A percentile compares a stretch with the other conserved stretches of the same genome.
Evolutionary conservation across 1,140 invertebrate genomes (phyloP).

Genomic region (Cecropterus lyciades): DNA sequence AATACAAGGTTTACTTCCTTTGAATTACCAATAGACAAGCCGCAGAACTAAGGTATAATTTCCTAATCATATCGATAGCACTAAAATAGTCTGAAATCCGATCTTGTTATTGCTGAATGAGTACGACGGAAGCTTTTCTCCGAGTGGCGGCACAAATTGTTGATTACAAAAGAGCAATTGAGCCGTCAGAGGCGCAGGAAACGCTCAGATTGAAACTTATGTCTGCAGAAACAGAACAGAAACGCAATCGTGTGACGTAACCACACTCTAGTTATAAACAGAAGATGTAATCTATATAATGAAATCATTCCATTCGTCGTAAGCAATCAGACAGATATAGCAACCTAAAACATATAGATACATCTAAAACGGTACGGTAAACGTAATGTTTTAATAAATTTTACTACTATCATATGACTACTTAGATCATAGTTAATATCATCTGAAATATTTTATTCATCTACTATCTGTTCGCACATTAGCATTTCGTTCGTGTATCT

Average conservation of each 20-base stretch:
- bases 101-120: slow-evolving; percentile 73
- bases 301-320: not conserved
- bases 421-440: too few relatives aligned
- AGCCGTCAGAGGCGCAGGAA: slow-evolving; percentile 75
- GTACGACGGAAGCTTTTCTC: slow-evolving; percentile 66
- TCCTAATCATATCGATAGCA: slow-evolving; percentile 33
- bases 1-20: not conserved
- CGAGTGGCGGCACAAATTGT: slow-evolving; percentile 74
- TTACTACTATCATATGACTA: too few relatives aligned
- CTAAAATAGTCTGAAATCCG: slow-evolving; percentile 67
- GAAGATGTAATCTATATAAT: not conserved
- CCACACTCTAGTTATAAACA: not conserved
- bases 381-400: too few relatives aligned
- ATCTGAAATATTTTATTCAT: too few relatives aligned
- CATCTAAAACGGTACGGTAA: too few relatives aligned
- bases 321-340: too few relatives aligned
- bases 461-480: too few relatives aligned
- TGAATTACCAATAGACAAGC: not conserved
- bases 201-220: slow-evolving; percentile 76
- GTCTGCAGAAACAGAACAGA: slow-evolving; percentile 46
- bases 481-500: too few relatives aligned
- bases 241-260: slow-evolving; percentile 37
- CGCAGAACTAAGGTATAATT: slow-evolving; percentile 15
- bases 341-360: too few relatives aligned
- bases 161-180: slow-evolving; percentile 83